These are phyloP conservation scores for Triops cancriformis DNA, from an alignment of 1,140 invertebrate species.

Conservation along the genomic window DNA sequence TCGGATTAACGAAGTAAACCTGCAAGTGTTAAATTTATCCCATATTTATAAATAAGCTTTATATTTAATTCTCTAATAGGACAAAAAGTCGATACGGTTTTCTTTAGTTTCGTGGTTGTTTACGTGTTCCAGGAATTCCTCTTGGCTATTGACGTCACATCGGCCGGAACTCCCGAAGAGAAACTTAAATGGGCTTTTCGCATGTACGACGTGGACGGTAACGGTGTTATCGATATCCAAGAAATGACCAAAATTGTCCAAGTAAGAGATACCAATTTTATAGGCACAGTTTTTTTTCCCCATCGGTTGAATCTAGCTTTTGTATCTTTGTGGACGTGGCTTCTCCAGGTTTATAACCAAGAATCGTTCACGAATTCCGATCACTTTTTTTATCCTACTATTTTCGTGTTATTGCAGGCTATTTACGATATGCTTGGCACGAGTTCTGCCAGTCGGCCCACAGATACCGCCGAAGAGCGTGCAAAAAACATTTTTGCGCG, in stretches of 20 bases:
- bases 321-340: background rate
- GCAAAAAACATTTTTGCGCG: constrained; percentile 98
- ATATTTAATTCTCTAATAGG: no score
- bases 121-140: constrained; percentile 75
- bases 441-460: constrained; percentile 82
- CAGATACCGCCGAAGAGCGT: constrained; percentile 87
- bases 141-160: constrained; percentile 95
- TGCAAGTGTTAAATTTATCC: no score
- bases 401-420: constrained; percentile 56
- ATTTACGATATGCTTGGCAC: constrained; percentile 98
- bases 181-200: constrained; percentile 99
- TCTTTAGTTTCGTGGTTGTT: constrained; percentile 14
- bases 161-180: constrained; percentile 92
- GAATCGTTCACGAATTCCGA: background rate
- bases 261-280: constrained; percentile 45
- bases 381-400: background rate
- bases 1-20: no score
- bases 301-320: constrained; percentile 21
- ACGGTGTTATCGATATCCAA: constrained; percentile 86
- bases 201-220: constrained; percentile 99
- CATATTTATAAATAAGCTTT: no score
- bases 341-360: constrained; percentile 4
- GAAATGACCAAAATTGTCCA: constrained; percentile 91
- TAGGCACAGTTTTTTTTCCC: constrained; percentile 29
- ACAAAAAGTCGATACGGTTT: background rate